A percentile compares a stretch with the other conserved stretches of the same genome.
Conservation (phyloP, 2,113 vertebrate species). For the Campylorhamphus procurvoides region DNA sequence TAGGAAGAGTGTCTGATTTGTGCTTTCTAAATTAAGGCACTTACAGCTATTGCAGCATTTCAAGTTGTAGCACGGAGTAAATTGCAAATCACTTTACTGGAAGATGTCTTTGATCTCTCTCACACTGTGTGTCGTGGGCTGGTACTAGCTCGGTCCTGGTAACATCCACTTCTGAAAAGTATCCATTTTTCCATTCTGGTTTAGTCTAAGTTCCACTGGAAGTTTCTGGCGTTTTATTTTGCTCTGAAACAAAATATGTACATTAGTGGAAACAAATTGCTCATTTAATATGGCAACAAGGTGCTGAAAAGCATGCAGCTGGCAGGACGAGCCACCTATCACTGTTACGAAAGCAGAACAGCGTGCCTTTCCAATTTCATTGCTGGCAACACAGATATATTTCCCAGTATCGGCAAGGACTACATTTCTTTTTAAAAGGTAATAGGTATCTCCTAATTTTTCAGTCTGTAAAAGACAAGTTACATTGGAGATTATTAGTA, state of each 20-base stretch:
- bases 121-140: neutral
- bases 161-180: neutral
- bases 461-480: conserved; percentile 47
- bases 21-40: neutral
- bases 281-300: neutral
- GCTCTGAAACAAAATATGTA: conserved; percentile 43
- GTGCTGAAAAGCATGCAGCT: neutral
- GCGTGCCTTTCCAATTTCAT: conserved; percentile 41
- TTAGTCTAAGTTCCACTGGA: neutral
- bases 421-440: conserved; percentile 60
- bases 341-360: conserved; percentile 56
- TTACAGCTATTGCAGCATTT: neutral
- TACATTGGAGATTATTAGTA: neutral
- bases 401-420: conserved; percentile 47
- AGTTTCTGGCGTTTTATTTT: neutral
- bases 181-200: neutral
- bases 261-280: neutral
- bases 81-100: conserved; percentile 2
- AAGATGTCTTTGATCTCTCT: neutral
- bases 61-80: neutral
- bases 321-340: conserved; percentile 34
- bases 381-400: conserved; percentile 59
- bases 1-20: neutral
- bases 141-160: neutral
- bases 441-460: conserved; percentile 62